Percentiles rank a stretch among this genome's conserved stretches.
phyloP scores from a whole-genome alignment of 2,113 vertebrate species.

The Microtus pennsylvanicus region DNA sequence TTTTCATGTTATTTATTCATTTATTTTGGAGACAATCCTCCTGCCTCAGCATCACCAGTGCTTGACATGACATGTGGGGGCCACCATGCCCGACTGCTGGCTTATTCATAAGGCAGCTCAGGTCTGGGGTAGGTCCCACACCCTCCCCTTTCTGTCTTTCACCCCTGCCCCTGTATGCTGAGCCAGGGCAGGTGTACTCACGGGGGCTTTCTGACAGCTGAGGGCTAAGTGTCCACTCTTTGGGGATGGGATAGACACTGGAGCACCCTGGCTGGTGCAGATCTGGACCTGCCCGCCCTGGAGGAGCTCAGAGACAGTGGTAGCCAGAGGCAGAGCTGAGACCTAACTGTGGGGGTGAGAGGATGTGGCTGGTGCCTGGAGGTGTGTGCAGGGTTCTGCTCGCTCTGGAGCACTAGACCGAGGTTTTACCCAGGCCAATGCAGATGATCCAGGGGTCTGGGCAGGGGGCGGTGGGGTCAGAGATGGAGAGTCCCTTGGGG shows the following conservation, averaged over 20 bases:
- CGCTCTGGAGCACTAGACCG: neutral
- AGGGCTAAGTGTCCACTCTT: neutral
- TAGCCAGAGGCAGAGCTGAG: neutral
- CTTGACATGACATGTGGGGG: neutral
- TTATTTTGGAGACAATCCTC: neutral
- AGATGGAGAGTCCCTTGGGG: neutral
- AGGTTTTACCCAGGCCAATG: neutral
- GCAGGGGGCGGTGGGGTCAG: neutral
- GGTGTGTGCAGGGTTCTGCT: neutral
- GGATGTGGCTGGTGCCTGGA: neutral
- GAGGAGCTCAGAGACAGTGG: neutral
- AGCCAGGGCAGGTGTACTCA: neutral
- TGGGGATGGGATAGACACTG: neutral
- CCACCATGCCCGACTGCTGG: neutral
- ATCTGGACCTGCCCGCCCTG: neutral
- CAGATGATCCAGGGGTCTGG: neutral
- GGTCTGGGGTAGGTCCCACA: neutral
- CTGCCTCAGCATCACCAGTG: neutral
- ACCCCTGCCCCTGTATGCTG: neutral
- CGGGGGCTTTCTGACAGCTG: neutral
- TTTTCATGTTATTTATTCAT: neutral
- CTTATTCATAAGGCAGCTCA: neutral
- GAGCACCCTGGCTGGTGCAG: neutral
- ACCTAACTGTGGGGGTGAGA: too few species aligned
- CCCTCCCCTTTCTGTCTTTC: neutral